Evolutionary conservation across 2,797 vertebrate genomes (phyloP), one percentile per base, ranked within the genome.

Genomic region (Chelon auratus): DNA sequence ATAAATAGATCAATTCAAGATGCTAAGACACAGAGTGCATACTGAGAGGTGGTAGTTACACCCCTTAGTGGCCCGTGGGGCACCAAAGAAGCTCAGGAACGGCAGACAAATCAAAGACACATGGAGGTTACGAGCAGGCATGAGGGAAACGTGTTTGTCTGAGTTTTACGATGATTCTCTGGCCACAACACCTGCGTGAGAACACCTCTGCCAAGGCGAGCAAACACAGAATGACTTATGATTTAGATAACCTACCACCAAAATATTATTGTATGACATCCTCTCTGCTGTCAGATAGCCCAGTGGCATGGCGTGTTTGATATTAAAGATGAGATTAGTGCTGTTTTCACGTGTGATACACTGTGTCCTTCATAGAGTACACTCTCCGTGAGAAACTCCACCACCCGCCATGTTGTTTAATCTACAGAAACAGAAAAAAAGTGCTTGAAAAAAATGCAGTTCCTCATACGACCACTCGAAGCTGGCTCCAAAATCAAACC

Each of bases 1-100:
- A 56, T 26, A 60, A 81, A 82, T 56, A 55, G 80, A 83, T 62
- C 20, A 63, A 50, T 82, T 66, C 84, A 87, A 83, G 71, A 67
- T 84, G 71, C 66, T 7, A 10, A 55, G 68, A 68, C 30, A 55
- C n/a, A 52, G 1, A 14, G 30, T 39, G 51, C 15, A 51, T 47
- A 22, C 51, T 51, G 69, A 14, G 30, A 42, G 47, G 42, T 57
- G 39, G 43, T 51, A 70, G 42, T 71, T 65, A 52, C 73, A 55
- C 26, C 13, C 9, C 0, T 54, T 47, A 52, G 43, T 33, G 7
- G 42, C 22, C 26, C 6, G 33, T 68, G 36, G 40, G 68, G 55
- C 63, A 66, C 12, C 1, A 6, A 43, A 36, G n/a, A 63, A 54
- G 14, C 45, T 68, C 30, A 33, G 53, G 66, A 48, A 26, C 36